These are phyloP conservation scores for Eurois occulta DNA, from an alignment of 2,888 invertebrate genomes.

Conservation along the genomic window DNA sequence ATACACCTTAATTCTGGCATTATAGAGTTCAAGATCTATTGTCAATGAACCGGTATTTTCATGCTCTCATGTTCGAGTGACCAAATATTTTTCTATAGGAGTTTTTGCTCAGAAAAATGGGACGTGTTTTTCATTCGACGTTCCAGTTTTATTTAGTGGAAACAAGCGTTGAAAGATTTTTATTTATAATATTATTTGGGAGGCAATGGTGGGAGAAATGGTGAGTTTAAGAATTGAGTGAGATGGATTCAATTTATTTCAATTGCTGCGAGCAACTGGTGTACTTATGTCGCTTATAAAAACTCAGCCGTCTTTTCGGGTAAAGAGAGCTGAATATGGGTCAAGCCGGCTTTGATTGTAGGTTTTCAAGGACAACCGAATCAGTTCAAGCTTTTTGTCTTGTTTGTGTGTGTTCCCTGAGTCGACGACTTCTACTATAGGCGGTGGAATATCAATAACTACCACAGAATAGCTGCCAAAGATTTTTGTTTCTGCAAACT, in stretches of 20 bases:
- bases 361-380: not conserved
- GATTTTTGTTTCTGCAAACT: not conserved
- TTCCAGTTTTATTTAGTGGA: slow-evolving; percentile 60
- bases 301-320: not conserved
- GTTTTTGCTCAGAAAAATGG: slow-evolving; percentile 69
- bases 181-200: slow-evolving; percentile 56
- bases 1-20: slow-evolving; percentile 19
- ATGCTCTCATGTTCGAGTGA: slow-evolving; percentile 66
- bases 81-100: slow-evolving; percentile 76
- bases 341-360: not conserved
- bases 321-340: no score
- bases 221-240: slow-evolving; percentile 48
- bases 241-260: slow-evolving; percentile 33
- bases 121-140: slow-evolving; percentile 56
- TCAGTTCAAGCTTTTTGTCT: not conserved
- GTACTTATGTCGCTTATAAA: not conserved
- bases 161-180: slow-evolving; percentile 51
- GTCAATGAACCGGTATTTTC: slow-evolving; percentile 55
- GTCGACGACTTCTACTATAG: not conserved
- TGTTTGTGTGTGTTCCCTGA: not conserved
- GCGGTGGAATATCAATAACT: not conserved
- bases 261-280: slow-evolving; percentile 34
- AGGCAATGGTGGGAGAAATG: slow-evolving; percentile 58
- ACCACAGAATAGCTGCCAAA: not conserved
- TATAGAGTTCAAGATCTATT: slow-evolving; percentile 54